Base-by-base conservation (phyloP, 2,888 invertebrate genomes). In the Ischnura elegans region DNA sequence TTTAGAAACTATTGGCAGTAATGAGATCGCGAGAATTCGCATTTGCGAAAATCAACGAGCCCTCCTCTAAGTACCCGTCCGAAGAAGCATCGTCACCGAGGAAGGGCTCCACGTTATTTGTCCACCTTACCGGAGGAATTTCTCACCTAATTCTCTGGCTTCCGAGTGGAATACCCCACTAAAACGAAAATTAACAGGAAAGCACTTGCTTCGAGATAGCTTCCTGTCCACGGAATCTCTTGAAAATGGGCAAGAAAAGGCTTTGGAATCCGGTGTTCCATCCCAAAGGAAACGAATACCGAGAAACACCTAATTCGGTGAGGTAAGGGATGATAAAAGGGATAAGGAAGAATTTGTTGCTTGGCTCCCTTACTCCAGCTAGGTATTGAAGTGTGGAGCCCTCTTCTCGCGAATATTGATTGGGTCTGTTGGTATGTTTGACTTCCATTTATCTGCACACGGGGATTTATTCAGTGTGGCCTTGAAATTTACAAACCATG, bases 81-180 rank as follows among this genome's bases (percentile, higher is more conserved):
- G 42, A 36, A 85, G 16, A 13, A 42, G 43, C 8, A 85, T 2
- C 43, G 42, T 85, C 85, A n/a, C 42, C 36, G 43, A 10, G 42
- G 36, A 42, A 10, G 42, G 36, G 19, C 85, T 16, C 21, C 85
- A 21, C 36, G 25, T 85, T 43, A 42, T 85, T 85, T 85, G 85
- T 85, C 85, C 85, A 43, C 29, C 42, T 42, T 85, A 85, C 43
- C 85, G 42, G 13, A 43, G 36, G 43, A 42, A 25, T 42, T 85
- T 85, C 85, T 42, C 85, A 85, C 85, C 85, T 85, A 36, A 85
- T 85, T 85, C 43, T 43, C 21, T 19, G 85, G 85, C 85, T 13
- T 43, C 43, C 42, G 42, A n/a, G 21, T 43, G 5, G 85, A 21
- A 42, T 42, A 85, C 6, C 8, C 85, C 85, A 8, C 84, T 16